Evolutionary conservation across 2,113 vertebrate genomes (phyloP), one percentile per base, ranked within the genome.

Genomic region (Deroptyus accipitrinus): DNA sequence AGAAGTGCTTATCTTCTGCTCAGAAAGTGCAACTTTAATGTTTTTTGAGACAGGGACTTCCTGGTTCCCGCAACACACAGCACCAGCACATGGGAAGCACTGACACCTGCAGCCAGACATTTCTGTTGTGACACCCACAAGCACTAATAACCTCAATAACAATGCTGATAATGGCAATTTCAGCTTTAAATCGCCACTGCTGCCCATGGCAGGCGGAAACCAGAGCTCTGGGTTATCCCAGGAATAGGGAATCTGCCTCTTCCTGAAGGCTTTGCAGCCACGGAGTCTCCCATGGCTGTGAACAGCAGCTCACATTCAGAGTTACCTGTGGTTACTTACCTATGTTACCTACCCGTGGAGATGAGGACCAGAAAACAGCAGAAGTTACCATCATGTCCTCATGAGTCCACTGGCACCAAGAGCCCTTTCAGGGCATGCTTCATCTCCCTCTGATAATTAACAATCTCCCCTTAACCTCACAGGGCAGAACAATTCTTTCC

Each of bases 231-330:
- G 11, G 44, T 44, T 88, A 83, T 54, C 18, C 22, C 27, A 59
- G 37, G 27, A 39, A 27, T 23, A 66, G 25, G 44, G 22, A 59
- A 74, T 22, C 72, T 73, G 61, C 33, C 35, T 51, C 62, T n/a
- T 74, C 68, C 76, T 17, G 1, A 61, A 64, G 49, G 42, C 22
- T 76, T 35, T 82, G 78, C 11, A 86, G 7, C 39, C 0, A 0
- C 6, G 3, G 37, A 49, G 30, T 27, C 33, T 76, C 9, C 24
- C 79, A 48, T 0, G 0, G 57, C 52, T 10, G 0, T 3, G 33
- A 61, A 55, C 27, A 86, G 64, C 49, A 78, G 69, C 51, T 83
- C 63, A 39, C 1, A 0, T 23, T 67, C 1, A 5, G 54, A 24
- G 37, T 54, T 35, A 61, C 51, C 28, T 52, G 24, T 15, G 24